Base-by-base conservation (phyloP, 1,140 invertebrate genomes). In the Atta colombica region DNA sequence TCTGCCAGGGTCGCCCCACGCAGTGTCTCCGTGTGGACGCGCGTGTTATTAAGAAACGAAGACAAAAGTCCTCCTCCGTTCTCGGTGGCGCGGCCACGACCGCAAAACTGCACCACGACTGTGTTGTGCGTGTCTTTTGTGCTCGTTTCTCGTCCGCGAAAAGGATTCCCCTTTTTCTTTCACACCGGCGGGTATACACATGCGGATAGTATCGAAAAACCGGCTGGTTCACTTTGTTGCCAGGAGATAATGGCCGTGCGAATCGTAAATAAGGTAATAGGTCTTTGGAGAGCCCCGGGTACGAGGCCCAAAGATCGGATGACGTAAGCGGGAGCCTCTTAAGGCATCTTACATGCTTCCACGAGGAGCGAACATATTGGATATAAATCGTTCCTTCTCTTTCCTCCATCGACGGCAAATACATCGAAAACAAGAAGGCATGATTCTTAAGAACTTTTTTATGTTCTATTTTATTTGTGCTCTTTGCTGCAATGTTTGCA, bases 241-340 rank as follows among this genome's bases (percentile, higher is more conserved):
- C 88, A 25, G 55, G 90, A 91, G 90, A 91, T 91, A 91, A 91
- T 91, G 90, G 90, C 90, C 86, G 82, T 88, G 90, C 90, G 90
- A 91, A 91, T 91, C 90, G 90, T 91, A 91, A 91, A 91, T 91
- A 91, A 91, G 90, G 88, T 91, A 91, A 91, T 91, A 91, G 90
- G 90, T 91, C 90, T 91, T 91, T 86, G 65, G 81, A 86, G 87
- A 72, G 87, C 45, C 18, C 58, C 82, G 82, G 65, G 63, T 86
- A 77, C 88, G 80, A 65, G 84, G 85, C 72, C 87, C 87, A 81
- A 87, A 89, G 90, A 89, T 89, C 88, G 85, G 72, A 74, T 91
- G 90, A 91, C 90, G 90, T 91, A 91, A 91, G 90, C 90, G 80
- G 77, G 65, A 87, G 69, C 71, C 77, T 85, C 90, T 88, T 90